Evolutionary conservation across 2,797 vertebrate species (phyloP).

Genomic region (Knipowitschia caucasica): DNA sequence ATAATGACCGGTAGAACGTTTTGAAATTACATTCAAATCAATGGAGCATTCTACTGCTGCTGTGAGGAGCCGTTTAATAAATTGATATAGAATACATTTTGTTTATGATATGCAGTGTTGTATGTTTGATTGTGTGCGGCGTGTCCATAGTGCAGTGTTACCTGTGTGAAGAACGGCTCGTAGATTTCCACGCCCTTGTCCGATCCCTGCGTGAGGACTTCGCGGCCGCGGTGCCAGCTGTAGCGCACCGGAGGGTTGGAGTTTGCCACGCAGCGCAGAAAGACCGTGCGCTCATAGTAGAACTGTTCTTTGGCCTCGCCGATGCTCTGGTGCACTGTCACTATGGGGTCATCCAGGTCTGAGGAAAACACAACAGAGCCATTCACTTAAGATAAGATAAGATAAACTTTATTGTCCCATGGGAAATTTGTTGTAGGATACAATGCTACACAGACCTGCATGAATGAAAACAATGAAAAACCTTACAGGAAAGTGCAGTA

Average conservation of each 20-base stretch:
- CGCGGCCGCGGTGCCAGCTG: constrained; percentile 93
- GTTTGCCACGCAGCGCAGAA: constrained; percentile 94
- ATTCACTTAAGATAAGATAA: neutral
- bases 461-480: no score
- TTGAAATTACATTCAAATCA: no score
- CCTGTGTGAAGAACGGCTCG: constrained; percentile 99
- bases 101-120: no score
- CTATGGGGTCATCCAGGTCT: constrained; percentile 94
- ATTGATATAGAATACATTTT: no score
- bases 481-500: no score
- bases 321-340: constrained; percentile 97
- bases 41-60: no score
- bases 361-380: constrained; percentile 15
- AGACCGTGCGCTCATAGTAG: constrained; percentile 96
- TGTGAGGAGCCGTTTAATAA: no score
- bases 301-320: constrained; percentile 99
- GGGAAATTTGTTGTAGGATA: no score
- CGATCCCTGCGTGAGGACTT: constrained; percentile 91
- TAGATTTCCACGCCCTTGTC: constrained; percentile 99
- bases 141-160: constrained; percentile 61
- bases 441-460: no score
- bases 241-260: constrained; percentile 96
- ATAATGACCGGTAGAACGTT: no score
- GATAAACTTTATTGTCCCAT: no score
- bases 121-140: no score